A percentile compares a stretch with the other conserved stretches of the same genome.
These are phyloP conservation scores for Sander vitreus DNA, from an alignment of 2,113 vertebrate species.

Conservation along the genomic window DNA sequence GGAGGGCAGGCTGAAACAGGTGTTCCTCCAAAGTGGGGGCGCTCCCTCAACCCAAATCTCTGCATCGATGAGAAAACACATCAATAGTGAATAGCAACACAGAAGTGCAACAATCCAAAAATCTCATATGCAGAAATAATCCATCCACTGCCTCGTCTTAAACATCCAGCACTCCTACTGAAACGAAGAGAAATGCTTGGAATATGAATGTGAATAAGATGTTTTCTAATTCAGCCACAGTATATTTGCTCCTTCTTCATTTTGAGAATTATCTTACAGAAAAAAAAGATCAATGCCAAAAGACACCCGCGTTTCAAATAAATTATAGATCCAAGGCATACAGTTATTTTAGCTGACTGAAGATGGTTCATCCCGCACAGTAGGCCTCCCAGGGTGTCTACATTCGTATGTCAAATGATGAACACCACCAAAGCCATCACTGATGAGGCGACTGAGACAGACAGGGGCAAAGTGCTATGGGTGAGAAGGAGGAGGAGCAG, in stretches of 20 bases:
- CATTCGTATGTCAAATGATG: slow-evolving; percentile 58
- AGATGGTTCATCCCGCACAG: slow-evolving; percentile 30
- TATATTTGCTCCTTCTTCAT: neutral
- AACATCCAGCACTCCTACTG: neutral
- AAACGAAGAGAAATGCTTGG: neutral
- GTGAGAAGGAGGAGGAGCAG: slow-evolving; percentile 60
- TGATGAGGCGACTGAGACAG: slow-evolving; percentile 45
- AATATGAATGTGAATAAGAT: neutral
- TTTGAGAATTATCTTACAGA: neutral
- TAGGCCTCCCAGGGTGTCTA: slow-evolving; percentile 53
- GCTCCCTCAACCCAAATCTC: slow-evolving; percentile 72
- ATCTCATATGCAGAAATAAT: slow-evolving; percentile 32
- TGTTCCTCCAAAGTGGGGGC: slow-evolving; percentile 73
- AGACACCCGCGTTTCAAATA: slow-evolving; percentile 14
- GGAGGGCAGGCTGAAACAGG: slow-evolving; percentile 75
- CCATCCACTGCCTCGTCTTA: neutral
- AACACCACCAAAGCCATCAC: slow-evolving; percentile 39
- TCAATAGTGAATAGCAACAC: slow-evolving; percentile 55
- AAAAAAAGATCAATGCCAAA: neutral
- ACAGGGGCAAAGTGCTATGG: slow-evolving; percentile 61
- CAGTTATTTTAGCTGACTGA: slow-evolving; percentile 54
- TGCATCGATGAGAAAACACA: slow-evolving; percentile 68
- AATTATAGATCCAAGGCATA: slow-evolving; percentile 51
- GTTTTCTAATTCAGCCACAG: slow-evolving; percentile 13
- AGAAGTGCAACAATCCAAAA: slow-evolving; percentile 14